These are phyloP conservation scores for Lymantria monacha DNA, from an alignment of 2,888 invertebrate genomes.

Conservation along the genomic window DNA sequence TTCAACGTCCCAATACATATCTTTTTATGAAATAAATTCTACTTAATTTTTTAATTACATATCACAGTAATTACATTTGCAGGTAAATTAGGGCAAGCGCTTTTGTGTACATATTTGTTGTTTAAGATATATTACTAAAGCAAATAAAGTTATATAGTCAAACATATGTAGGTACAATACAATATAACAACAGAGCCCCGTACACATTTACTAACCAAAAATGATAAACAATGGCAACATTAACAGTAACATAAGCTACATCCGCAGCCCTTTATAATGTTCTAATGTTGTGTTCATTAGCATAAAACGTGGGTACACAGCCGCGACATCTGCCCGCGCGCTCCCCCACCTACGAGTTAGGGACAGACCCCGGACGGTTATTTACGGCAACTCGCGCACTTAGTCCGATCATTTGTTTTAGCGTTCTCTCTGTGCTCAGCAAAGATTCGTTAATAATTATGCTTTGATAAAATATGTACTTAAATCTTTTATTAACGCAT, in stretches of 20 bases:
- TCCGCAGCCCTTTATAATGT: conserved; percentile 14
- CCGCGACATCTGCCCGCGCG: conserved; percentile 13
- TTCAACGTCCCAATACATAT: no score
- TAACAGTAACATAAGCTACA: conserved; percentile 8
- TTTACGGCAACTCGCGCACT: conserved; percentile 14
- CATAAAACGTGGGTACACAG: conserved; percentile 7
- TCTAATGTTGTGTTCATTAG: conserved; percentile 31
- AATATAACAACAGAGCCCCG: no score
- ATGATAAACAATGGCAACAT: conserved; percentile 7
- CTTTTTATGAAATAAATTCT: no score
- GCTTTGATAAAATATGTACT: not conserved
- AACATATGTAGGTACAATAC: no score
- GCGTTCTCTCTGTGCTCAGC: not conserved
- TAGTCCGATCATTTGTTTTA: conserved; percentile 8
- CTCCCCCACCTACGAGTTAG: conserved; percentile 8
- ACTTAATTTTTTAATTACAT: no score
- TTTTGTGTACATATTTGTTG: no score
- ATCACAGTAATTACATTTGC: no score
- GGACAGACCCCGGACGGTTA: not conserved
- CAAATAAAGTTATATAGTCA: no score
- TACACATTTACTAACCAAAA: not conserved
- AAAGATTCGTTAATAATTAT: not conserved
- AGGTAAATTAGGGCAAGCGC: no score
- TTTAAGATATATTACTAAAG: no score
- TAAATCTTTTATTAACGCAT: no score